Base-by-base conservation (phyloP, 2,113 vertebrate species). In the Perca flavescens region DNA sequence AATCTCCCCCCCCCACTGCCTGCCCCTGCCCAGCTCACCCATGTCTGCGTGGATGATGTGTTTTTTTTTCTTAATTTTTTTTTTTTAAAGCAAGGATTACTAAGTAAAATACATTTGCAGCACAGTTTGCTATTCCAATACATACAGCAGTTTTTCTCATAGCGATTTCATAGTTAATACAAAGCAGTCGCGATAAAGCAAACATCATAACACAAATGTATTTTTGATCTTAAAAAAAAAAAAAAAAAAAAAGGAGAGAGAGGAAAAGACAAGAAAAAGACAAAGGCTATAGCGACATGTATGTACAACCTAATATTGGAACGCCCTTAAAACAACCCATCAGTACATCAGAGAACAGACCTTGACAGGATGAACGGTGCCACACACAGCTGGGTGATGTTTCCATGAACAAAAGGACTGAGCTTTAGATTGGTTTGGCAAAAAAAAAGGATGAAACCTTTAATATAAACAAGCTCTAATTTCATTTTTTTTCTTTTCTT, bases 181-280 rank as follows among this genome's bases (percentile, higher is more conserved):
- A 98, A 97, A 97, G 97, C 96, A 96, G 96, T 96, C 95, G 96
- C 95, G 94, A 96, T 96, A 95, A 98, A 98, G 96, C 96, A 97
- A 98, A 97, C 95, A 93, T 96, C 95, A 88, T 68, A 91, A 93
- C 93, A 95, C 93, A 94, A 93, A 94, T 89, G 92, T 86, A 86
- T 91, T 90, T 90, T 89, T 91, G 79, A 92, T 88, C 88, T 89
- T 72, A 83, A 84, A 89, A 90, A 88, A 86, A 88, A 75, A n/a
- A n/a, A n/a, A n/a, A n/a, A 88, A 54, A 75, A 36, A 69, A 28
- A 34, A 17, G 52, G 11, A 68, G 36, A 64, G 47, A 63, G 80
- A 79, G 15, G 62, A 76, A 52, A 92, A 86, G 50, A 95, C 87
- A 94, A 95, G 96, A 49, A 92, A 95, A 95, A 95, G 94, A 91